Conservation (phyloP, 2,888 invertebrate species). For the Plagodis dolabraria region DNA sequence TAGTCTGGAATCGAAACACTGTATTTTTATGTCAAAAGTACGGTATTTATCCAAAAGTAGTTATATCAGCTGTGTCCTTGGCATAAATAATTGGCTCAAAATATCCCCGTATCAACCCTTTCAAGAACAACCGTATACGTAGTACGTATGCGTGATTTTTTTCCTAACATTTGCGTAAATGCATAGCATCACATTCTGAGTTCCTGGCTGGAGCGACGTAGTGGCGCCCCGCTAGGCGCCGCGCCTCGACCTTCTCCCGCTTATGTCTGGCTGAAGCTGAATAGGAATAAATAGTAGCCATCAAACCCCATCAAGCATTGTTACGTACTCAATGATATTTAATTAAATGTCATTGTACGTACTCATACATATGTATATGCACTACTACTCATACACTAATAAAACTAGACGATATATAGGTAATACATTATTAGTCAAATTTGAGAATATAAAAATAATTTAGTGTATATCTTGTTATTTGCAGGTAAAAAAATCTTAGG, state of each 20-base stretch:
- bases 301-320: slow-evolving; percentile 19
- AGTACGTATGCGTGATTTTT: neutral
- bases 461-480: too few species aligned
- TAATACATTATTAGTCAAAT: too few species aligned
- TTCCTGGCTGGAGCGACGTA: slow-evolving; percentile 51
- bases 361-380: too few species aligned
- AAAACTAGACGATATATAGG: too few species aligned
- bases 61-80: too few species aligned
- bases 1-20: too few species aligned
- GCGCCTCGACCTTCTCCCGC: slow-evolving; percentile 54
- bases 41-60: too few species aligned
- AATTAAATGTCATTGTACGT: neutral
- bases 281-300: neutral
- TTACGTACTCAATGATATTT: slow-evolving; percentile 20
- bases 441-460: too few species aligned
- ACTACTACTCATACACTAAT: too few species aligned
- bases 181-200: slow-evolving; percentile 39
- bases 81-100: neutral
- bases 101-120: neutral
- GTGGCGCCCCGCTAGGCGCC: slow-evolving; percentile 54
- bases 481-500: too few species aligned
- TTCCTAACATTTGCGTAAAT: slow-evolving; percentile 25
- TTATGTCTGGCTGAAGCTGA: slow-evolving; percentile 12
- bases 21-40: too few species aligned
- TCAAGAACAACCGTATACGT: neutral